These are phyloP conservation scores for Ornithoptera priamus DNA, from an alignment of 2,888 invertebrate genomes.

Conservation along the genomic window DNA sequence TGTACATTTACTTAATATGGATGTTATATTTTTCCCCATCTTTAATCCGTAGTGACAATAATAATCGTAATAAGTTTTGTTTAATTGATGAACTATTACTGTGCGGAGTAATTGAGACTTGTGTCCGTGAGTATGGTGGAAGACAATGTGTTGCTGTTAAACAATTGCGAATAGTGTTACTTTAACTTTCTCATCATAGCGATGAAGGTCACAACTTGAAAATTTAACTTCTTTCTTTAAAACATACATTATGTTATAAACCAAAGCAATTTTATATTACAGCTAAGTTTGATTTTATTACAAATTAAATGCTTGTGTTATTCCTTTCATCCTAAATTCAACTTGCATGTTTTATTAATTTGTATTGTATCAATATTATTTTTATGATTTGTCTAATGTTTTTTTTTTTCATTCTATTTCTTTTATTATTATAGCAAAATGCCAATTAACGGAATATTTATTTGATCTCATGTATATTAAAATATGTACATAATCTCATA, in stretches of 20 bases:
- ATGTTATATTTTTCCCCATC: conserved; percentile 24
- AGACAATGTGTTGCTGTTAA: conserved; percentile 37
- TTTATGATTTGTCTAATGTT: conserved; percentile 44
- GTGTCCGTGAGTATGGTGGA: conserved; percentile 25
- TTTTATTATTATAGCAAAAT: conserved; percentile 52
- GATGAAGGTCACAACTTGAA: conserved; percentile 15
- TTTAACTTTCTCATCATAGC: conserved; percentile 2
- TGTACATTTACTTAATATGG: conserved; percentile 20
- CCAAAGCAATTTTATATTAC: conserved; percentile 30
- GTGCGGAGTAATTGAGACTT: conserved; percentile 20
- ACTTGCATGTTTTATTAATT: conserved; percentile 25
- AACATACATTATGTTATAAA: conserved; percentile 16
- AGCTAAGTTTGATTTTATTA: conserved; percentile 39
- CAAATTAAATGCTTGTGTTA: conserved; percentile 41
- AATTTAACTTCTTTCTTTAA: neutral
- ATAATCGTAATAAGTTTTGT: conserved; percentile 34
- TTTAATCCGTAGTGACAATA: conserved; percentile 39
- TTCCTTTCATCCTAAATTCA: conserved; percentile 28
- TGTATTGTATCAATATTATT: conserved; percentile 37
- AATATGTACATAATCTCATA: conserved; percentile 57
- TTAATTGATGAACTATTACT: conserved; percentile 30
- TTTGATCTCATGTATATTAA: conserved; percentile 75
- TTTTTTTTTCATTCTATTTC: conserved; percentile 46
- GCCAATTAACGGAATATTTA: conserved; percentile 52
- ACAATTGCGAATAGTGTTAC: conserved; percentile 41